Conservation (phyloP, 2,888 invertebrate species). For the Callyntrura sp. region DNA sequence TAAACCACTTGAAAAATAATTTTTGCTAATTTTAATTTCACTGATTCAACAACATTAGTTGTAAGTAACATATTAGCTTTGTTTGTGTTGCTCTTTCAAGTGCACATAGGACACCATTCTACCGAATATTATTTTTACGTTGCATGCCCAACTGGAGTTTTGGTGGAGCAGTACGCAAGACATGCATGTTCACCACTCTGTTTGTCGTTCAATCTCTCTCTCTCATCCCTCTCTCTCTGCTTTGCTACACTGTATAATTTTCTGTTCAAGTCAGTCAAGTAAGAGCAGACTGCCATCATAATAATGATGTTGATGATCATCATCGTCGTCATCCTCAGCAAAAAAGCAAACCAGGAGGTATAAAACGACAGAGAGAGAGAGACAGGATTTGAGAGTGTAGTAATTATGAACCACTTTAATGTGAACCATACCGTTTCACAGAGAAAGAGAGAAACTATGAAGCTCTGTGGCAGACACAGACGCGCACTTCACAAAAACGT, state of each 20-base stretch:
- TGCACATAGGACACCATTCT: not conserved
- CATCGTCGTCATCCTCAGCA: conserved; percentile 21
- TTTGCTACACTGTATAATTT: conserved; percentile 63
- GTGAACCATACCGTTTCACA: conserved; percentile 75
- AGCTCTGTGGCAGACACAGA: conserved; percentile 13
- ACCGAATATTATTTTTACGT: not conserved
- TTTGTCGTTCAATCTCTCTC: not conserved
- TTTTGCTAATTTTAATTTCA: conserved; percentile 77
- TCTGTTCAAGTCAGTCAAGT: conserved; percentile 38
- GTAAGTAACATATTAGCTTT: conserved; percentile 53
- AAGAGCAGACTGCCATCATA: conserved; percentile 40
- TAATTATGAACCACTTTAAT: conserved; percentile 78
- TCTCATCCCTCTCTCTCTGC: conserved; percentile 27
- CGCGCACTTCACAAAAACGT: conserved; percentile 12
- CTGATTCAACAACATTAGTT: conserved; percentile 72
- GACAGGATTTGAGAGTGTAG: conserved; percentile 61
- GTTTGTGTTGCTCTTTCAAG: not conserved
- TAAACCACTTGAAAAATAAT: conserved; percentile 36
- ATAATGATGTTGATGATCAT: conserved; percentile 1
- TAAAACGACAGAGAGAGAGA: conserved; percentile 12
- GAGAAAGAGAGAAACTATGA: conserved; percentile 26
- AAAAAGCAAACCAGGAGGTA: conserved; percentile 50
- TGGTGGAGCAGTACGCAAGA: conserved; percentile 58
- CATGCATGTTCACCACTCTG: conserved; percentile 60
- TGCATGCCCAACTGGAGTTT: conserved; percentile 75